Base-by-base conservation (phyloP, 2,113 vertebrate genomes). In the Nyctibius bracteatus region DNA sequence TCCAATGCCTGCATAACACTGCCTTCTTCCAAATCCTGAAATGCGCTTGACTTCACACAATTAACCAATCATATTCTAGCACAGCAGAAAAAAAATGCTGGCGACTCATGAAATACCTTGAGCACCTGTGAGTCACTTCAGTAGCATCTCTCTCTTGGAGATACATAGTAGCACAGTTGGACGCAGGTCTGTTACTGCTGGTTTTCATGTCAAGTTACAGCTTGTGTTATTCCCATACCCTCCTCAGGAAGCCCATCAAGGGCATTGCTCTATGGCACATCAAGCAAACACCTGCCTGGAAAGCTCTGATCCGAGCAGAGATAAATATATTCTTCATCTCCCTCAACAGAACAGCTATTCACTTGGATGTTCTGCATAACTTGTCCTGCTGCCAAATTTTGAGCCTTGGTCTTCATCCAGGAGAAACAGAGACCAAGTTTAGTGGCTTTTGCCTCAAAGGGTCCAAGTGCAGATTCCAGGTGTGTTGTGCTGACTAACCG, bases 361-460 rank as follows among this genome's bases (percentile, higher is more conserved):
- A 35, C 81, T 94, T 35, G 47, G 88, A 81, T 51, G 30, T 30
- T 91, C 91, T 89, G 91, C 19, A 2, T 61, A 68, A 84, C 65
- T 96, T 96, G 95, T 86, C 81, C 83, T 2, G 0, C 81, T 97
- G 95, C 95, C 95, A 96, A 73, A 28, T 68, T 87, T 88, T 62
- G 43, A 89, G 77, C 65, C 62, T 92, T 96, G 96, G 89, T 89
- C 33, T 86, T 67, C 30, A 59, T 95, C 96, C 96, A 96, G 91
- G 65, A 91, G 92, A 67, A 91, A 52, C 20, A 68, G 77, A 71
- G 52, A 92, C 65, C 57, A 43, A 71, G 82, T 84, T 68, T 71
- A 41, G 73, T 8, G 3, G 61, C 27, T 92, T 92, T 87, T 65
- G 35, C 86, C 84, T 94, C 86, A 14, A 22, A 81, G 86, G 2